Conservation (phyloP, 2,888 invertebrate species). For the Adineta ricciae region DNA sequence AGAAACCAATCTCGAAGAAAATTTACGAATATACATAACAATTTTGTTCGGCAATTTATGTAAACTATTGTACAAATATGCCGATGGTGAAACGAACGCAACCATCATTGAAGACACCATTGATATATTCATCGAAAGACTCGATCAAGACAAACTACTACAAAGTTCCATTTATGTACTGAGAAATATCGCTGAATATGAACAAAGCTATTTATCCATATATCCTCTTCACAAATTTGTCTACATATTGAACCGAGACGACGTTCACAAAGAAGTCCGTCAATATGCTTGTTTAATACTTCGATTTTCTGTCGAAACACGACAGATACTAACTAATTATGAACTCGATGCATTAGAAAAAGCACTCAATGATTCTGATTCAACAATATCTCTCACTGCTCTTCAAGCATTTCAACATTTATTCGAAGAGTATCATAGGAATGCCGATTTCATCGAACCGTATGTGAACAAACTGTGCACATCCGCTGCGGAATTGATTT, state of each 20-base stretch:
- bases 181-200: neutral
- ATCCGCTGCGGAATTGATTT: neutral
- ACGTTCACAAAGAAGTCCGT: neutral
- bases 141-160: neutral
- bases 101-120: neutral
- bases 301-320: neutral
- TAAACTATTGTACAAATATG: neutral
- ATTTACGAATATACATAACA: neutral
- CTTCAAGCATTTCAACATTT: neutral
- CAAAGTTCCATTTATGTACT: neutral
- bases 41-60: neutral
- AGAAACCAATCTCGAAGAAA: neutral
- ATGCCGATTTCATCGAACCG: neutral
- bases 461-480: neutral
- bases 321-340: neutral
- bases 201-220: neutral
- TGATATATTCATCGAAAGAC: neutral
- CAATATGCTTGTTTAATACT: neutral
- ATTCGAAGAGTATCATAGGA: neutral
- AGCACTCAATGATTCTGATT: neutral
- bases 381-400: neutral
- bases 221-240: constrained; percentile 15
- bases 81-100: neutral
- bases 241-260: neutral
- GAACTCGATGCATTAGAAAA: neutral